Percentiles rank a stretch among this genome's conserved stretches.
These are phyloP conservation scores for Perognathus longimembris DNA, from an alignment of 2,113 vertebrate genomes.

Conservation along the genomic window DNA sequence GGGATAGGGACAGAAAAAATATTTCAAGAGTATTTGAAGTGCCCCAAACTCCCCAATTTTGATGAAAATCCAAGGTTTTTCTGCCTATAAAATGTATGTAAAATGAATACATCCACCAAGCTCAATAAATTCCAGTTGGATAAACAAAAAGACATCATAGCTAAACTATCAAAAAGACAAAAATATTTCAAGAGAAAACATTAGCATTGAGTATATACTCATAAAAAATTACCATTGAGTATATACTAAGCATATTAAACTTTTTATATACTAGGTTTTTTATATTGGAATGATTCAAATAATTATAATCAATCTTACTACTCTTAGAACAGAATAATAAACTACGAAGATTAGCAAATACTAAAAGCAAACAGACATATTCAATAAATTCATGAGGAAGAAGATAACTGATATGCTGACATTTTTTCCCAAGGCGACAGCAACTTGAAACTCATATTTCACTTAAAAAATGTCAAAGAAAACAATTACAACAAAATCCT, in stretches of 20 bases:
- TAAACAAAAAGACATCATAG: neutral
- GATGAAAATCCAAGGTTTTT: neutral
- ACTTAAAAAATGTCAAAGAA: conserved; percentile 26
- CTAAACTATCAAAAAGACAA: neutral
- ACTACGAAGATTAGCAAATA: neutral
- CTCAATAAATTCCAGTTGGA: neutral
- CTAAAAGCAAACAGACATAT: neutral
- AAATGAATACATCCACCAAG: neutral
- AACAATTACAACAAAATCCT: conserved; percentile 85
- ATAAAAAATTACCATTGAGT: neutral
- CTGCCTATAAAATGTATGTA: neutral
- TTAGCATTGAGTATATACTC: too few relatives aligned
- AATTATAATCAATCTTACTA: neutral
- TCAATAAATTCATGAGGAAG: neutral
- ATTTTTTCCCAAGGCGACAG: neutral
- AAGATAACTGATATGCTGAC: neutral
- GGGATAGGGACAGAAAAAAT: neutral
- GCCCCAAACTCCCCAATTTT: neutral
- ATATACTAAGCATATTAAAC: too few relatives aligned
- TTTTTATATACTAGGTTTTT: too few relatives aligned
- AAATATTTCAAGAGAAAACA: neutral
- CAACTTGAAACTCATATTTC: neutral
- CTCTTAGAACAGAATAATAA: neutral
- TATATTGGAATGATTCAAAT: too few relatives aligned
- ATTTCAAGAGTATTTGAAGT: neutral